These are phyloP conservation scores for Patagioenas fasciata DNA, from an alignment of 2,113 vertebrate genomes.

Conservation along the genomic window DNA sequence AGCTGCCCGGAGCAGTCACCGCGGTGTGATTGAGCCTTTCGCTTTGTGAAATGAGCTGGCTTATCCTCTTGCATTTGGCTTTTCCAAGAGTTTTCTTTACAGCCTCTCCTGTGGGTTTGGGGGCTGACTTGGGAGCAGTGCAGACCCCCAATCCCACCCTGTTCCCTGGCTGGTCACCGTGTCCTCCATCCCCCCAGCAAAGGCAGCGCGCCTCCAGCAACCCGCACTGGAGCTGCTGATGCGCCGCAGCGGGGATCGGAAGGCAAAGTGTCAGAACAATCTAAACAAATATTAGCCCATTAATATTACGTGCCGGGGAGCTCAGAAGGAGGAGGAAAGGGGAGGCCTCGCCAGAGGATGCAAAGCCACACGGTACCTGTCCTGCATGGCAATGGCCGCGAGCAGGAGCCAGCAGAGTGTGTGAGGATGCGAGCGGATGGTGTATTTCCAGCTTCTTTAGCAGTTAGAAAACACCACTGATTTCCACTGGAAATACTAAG, in stretches of 20 bases:
- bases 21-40: fast-evolving
- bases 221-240: not conserved
- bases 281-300: conserved; percentile 44
- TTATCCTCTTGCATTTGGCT: not conserved
- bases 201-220: not conserved
- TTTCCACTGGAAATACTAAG: not conserved
- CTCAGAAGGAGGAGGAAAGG: not conserved
- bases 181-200: not conserved
- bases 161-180: not conserved
- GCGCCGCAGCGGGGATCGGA: not conserved
- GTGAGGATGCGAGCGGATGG: fast-evolving
- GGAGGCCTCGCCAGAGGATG: not conserved
- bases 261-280: not conserved
- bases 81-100: conserved; percentile 18
- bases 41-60: not conserved
- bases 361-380: not conserved
- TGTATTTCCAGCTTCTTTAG: not conserved
- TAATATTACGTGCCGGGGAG: conserved; percentile 9
- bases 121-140: not conserved
- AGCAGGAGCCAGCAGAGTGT: not conserved
- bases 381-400: not conserved
- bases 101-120: not conserved
- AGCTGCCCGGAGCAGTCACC: not conserved
- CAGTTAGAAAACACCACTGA: not conserved
- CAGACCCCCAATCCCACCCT: not conserved